phyloP scores from a whole-genome alignment of 2,797 vertebrate species.

The Taeniopygia guttata region DNA sequence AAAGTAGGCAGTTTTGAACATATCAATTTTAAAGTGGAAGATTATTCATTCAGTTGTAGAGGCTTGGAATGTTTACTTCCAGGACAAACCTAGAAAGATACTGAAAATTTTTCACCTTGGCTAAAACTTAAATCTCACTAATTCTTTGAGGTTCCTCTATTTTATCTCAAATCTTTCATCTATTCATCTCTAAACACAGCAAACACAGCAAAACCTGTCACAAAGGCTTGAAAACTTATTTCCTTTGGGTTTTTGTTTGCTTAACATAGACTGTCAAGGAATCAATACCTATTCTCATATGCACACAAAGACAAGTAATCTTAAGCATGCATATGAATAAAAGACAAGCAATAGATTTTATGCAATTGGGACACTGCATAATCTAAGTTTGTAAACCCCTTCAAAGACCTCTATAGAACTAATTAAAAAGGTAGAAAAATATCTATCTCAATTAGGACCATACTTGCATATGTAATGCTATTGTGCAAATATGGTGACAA shows the following conservation, averaged over 20 bases:
- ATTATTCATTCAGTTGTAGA: neutral
- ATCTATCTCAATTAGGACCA: neutral
- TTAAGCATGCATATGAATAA: slow-evolving; percentile 41
- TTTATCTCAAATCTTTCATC: neutral
- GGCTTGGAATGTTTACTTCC: neutral
- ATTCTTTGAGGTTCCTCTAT: neutral
- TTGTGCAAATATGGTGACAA: neutral
- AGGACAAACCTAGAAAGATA: neutral
- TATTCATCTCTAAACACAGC: slow-evolving; percentile 4
- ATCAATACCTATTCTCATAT: slow-evolving; percentile 47
- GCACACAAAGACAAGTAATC: slow-evolving; percentile 30
- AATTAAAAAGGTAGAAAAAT: slow-evolving; percentile 10
- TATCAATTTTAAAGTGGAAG: neutral
- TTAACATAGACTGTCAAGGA: slow-evolving; percentile 16
- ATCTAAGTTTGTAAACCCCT: neutral
- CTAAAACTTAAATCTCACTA: neutral
- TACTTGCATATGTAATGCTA: neutral
- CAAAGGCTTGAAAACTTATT: slow-evolving; percentile 38
- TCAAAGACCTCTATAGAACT: neutral
- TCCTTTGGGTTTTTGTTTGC: slow-evolving; percentile 45
- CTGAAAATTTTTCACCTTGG: neutral
- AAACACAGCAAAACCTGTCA: slow-evolving; percentile 16
- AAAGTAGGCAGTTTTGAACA: neutral
- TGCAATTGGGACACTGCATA: slow-evolving; percentile 19
- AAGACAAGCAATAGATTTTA: slow-evolving; percentile 31